Base-by-base conservation (phyloP, 1,140 invertebrate species). In the Olivierus martensii region DNA sequence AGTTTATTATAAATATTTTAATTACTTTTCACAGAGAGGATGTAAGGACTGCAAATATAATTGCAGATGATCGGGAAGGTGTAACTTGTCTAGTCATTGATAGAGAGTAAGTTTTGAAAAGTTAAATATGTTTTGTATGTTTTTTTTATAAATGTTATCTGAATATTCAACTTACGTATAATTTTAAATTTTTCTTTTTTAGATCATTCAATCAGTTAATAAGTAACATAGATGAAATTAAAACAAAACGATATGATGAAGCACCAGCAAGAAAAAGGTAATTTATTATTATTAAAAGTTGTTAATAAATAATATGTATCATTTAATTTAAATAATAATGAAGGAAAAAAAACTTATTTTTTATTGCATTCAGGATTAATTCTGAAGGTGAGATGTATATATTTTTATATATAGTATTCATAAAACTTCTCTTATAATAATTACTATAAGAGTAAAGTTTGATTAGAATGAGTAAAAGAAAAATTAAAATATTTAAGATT, bases 11-110 rank as follows among this genome's bases (percentile, higher is more conserved):
- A 17, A 41, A 37, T 3, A 28, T 35, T 44, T 49, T n/a, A n/a
- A 12, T 17, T 49, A 28, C 17, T 42, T 37, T 22, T 22, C 9
- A 9, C 28, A 96, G 91, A 9, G 93, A 99, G 72, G 95, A 99
- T 73, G 78, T 96, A 49, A 79, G 96, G 64, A 97, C 95, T 19
- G 95, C 95, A 3, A 99, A 96, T 67, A 96, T 99, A 49, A 84
- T 99, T 61, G 92, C 89, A n/a, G 87, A 92, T 68, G 86, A 91
- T 62, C 80, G 85, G 9, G 85, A 89, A 53, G 94, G 93, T 41
- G 93, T 97, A 11, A 86, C 83, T 39, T 98, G 95, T 73, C 74
- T 99, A 45, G 93, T 97, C 5, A 94, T 99, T 58, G 95, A 99
- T 71, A 75, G 93, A 62, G 92, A 96, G 69, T 65, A 57, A 53